Conservation (phyloP, 2,797 vertebrate species). For the Myotis myotis region DNA sequence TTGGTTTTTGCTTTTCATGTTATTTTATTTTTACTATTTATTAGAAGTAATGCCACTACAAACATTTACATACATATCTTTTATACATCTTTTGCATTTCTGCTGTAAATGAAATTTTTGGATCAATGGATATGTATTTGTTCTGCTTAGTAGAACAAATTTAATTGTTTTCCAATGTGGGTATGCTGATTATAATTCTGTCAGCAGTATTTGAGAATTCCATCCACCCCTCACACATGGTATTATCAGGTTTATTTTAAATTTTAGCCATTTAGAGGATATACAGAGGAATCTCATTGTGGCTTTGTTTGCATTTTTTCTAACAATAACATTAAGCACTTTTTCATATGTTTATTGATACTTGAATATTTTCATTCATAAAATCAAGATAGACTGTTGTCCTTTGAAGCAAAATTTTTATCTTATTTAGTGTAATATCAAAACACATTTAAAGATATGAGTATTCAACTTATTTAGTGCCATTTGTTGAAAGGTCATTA, state of each 20-base stretch:
- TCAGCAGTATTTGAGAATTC: not conserved
- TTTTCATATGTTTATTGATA: not conserved
- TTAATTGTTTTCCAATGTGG: not conserved
- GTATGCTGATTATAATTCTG: not conserved
- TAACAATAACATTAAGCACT: not conserved
- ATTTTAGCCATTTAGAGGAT: not conserved
- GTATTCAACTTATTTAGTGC: not conserved
- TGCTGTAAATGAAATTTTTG: not conserved
- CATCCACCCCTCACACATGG: fast-evolving
- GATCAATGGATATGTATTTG: not conserved
- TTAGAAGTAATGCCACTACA: not conserved
- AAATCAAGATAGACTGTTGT: not conserved
- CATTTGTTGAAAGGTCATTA: not conserved
- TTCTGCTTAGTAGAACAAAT: not conserved
- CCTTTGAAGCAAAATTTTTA: not conserved
- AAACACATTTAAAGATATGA: not conserved
- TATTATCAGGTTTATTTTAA: not conserved
- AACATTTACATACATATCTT: not conserved
- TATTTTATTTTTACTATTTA: not conserved
- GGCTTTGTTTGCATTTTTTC: not conserved
- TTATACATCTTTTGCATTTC: not conserved
- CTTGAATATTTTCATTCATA: slow-evolving; percentile 3
- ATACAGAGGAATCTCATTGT: not conserved
- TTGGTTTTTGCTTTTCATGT: not conserved
- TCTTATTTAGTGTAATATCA: not conserved